Evolutionary conservation across 2,888 invertebrate genomes (phyloP).

Genomic region (Melieria omissa): DNA sequence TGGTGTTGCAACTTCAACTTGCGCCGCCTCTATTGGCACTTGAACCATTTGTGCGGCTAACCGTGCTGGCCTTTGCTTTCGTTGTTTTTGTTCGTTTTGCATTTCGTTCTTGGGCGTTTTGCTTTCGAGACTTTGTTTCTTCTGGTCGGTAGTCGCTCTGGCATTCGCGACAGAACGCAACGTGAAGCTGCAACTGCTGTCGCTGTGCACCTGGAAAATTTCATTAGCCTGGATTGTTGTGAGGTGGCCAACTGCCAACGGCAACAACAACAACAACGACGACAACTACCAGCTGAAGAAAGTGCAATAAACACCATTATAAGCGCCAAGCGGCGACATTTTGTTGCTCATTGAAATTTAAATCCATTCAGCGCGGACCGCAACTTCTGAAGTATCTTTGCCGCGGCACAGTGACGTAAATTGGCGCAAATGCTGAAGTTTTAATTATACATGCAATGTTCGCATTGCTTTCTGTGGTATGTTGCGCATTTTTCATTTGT

Average conservation of each 20-base stretch:
- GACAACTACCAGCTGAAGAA: not conserved
- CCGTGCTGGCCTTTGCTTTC: not conserved
- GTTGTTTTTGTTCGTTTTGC: not conserved
- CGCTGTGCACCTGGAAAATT: constrained; percentile 16
- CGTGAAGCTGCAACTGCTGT: too few species aligned
- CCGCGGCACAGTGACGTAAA: too few species aligned
- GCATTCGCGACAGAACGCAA: not conserved
- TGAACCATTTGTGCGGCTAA: constrained; percentile 17
- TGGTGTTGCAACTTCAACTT: constrained; percentile 1
- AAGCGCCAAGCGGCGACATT: not conserved
- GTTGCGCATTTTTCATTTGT: too few species aligned
- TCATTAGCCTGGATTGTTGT: constrained; percentile 8
- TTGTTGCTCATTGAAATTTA: constrained; percentile 9
- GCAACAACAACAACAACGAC: not conserved
- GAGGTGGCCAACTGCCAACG: not conserved
- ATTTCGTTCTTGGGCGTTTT: too few species aligned
- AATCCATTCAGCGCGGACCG: not conserved
- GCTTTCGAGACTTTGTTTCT: not conserved
- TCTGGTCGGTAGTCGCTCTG: not conserved
- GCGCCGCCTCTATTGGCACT: constrained; percentile 17
- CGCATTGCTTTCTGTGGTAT: too few species aligned
- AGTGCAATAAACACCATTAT: not conserved
- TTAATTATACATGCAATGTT: too few species aligned
- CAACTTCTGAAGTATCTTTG: too few species aligned
- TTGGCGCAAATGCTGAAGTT: too few species aligned